Conservation (phyloP, 2,888 invertebrate genomes). For the Rhimphoctona megacephalus region DNA sequence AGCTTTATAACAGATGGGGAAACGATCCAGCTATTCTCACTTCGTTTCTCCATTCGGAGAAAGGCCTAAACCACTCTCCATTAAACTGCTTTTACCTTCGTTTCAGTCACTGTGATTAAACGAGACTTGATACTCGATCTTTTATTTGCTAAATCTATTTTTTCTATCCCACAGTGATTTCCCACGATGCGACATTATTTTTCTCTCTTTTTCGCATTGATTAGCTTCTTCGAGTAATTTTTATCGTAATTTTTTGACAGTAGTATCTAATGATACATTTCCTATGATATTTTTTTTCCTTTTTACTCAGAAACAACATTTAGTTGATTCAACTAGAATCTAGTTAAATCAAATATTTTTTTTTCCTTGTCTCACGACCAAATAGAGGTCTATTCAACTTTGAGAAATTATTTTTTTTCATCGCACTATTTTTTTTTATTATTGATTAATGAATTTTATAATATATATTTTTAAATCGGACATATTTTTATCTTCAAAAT, state of each 20-base stretch:
- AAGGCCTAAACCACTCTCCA: constrained; percentile 71
- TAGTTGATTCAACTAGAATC: no score
- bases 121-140: constrained; percentile 57
- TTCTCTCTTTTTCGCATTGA: not conserved
- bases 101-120: constrained; percentile 70
- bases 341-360: no score
- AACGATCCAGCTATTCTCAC: constrained; percentile 29
- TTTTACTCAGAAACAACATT: no score
- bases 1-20: not conserved
- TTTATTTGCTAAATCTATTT: constrained; percentile 11
- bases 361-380: no score
- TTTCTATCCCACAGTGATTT: constrained; percentile 43
- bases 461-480: no score
- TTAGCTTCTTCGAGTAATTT: not conserved
- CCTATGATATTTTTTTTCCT: not conserved
- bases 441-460: no score
- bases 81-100: constrained; percentile 77
- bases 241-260: not conserved
- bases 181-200: constrained; percentile 28
- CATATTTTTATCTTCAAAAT: no score
- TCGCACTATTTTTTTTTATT: no score
- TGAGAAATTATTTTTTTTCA: no score
- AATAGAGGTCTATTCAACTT: no score
- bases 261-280: not conserved
- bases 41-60: constrained; percentile 59